phyloP scores from a whole-genome alignment of 2,888 invertebrate species.

The Falcaria lacertinaria region DNA sequence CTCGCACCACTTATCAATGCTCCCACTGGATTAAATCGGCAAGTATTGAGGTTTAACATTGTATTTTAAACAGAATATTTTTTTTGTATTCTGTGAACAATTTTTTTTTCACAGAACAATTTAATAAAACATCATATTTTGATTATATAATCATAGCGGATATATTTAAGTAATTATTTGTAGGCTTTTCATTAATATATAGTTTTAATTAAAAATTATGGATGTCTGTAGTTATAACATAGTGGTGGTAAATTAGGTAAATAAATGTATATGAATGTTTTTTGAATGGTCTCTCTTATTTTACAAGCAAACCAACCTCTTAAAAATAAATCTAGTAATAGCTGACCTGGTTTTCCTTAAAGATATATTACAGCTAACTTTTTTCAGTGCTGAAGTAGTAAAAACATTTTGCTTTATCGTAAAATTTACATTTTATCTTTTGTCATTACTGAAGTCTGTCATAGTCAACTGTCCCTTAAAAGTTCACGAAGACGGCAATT shows the following conservation, averaged over 20 bases:
- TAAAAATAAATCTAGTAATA: neutral
- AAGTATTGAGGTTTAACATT: slow-evolving; percentile 16
- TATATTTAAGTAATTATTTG: no score
- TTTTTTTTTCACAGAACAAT: neutral
- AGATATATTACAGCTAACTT: neutral
- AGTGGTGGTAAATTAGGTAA: no score
- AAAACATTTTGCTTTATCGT: slow-evolving; percentile 2
- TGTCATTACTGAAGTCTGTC: neutral
- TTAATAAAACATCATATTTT: no score
- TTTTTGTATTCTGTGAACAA: neutral
- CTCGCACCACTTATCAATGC: slow-evolving; percentile 39
- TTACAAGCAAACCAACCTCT: no score
- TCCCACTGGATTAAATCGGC: slow-evolving; percentile 15
- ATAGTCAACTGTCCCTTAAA: neutral
- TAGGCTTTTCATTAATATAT: no score
- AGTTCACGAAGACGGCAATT: neutral
- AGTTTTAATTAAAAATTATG: no score
- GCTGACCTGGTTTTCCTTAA: neutral
- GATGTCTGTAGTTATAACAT: no score
- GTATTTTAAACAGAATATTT: slow-evolving; percentile 15
- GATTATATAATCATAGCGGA: no score
- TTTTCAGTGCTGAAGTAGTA: neutral
- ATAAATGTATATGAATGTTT: no score
- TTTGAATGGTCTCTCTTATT: no score
- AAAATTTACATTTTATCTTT: slow-evolving; percentile 6